A percentile compares a stretch with the other conserved stretches of the same genome.
These are phyloP conservation scores for Sebastolobus alascanus DNA, from an alignment of 2,797 vertebrate species.

Conservation along the genomic window DNA sequence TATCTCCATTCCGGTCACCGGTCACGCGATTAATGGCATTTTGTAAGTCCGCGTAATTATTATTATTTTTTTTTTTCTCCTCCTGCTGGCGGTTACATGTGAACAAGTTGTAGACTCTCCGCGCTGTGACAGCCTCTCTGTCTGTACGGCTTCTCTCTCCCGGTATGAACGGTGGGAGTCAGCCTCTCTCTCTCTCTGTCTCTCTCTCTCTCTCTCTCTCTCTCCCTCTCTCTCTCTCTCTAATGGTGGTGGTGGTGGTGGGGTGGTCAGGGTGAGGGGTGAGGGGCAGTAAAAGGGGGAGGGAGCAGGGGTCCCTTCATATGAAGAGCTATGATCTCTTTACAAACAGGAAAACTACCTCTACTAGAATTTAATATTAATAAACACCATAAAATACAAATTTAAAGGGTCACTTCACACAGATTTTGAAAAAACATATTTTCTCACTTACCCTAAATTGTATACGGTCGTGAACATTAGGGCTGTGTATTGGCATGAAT, in stretches of 20 bases:
- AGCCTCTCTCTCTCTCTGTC: constrained; percentile 45
- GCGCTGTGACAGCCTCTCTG: constrained; percentile 47
- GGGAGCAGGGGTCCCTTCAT: constrained; percentile 8
- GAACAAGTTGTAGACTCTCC: constrained; percentile 61
- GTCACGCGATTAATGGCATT: constrained; percentile 43
- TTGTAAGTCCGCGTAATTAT: constrained; percentile 47
- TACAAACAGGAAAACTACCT: not conserved
- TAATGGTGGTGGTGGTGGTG: constrained; percentile 1
- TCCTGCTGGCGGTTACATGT: constrained; percentile 19
- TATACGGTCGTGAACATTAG: not conserved
- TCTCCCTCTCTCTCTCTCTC: constrained; percentile 21
- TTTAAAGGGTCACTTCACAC: constrained; percentile 16
- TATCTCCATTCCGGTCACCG: constrained; percentile 58
- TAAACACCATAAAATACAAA: not conserved
- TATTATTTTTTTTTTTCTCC: not conserved
- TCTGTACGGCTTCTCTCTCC: constrained; percentile 29
- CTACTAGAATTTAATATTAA: not conserved
- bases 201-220: constrained; percentile 23
- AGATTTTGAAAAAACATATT: not conserved
- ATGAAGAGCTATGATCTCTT: not conserved
- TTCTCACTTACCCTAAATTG: too few species aligned
- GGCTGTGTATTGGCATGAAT: too few species aligned
- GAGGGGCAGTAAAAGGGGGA: constrained; percentile 27
- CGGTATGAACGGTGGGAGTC: constrained; percentile 64
- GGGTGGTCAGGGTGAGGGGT: constrained; percentile 32